A percentile compares a stretch with the other conserved stretches of the same genome.
Conservation (phyloP, 2,888 invertebrate genomes). For the Ennomos quercinarius region DNA sequence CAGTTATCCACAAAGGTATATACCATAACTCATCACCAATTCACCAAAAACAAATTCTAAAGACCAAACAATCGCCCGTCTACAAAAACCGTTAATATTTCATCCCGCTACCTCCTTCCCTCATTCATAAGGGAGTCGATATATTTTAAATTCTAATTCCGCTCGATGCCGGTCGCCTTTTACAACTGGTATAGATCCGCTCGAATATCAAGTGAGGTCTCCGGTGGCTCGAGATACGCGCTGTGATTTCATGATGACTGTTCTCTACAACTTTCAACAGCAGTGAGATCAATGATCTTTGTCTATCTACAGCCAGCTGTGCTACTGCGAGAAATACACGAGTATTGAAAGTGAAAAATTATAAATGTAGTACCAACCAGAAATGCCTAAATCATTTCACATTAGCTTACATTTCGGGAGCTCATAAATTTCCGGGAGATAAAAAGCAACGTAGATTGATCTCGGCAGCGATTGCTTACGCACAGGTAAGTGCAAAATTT, state of each 20-base stretch:
- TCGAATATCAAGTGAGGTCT: conserved; percentile 71
- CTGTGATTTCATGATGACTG: conserved; percentile 27
- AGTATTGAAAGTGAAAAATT: too few relatives aligned
- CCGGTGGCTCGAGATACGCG: conserved; percentile 45
- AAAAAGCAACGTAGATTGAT: too few relatives aligned
- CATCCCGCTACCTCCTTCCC: conserved; percentile 40
- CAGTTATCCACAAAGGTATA: neutral
- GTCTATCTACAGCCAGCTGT: neutral
- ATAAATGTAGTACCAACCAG: too few relatives aligned
- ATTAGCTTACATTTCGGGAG: too few relatives aligned
- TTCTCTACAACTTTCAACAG: conserved; percentile 20
- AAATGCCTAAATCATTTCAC: too few relatives aligned
- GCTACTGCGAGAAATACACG: too few relatives aligned
- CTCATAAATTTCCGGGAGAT: too few relatives aligned
- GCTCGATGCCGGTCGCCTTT: conserved; percentile 66
- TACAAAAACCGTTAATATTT: conserved; percentile 38
- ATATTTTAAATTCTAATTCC: conserved; percentile 81
- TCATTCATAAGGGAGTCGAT: conserved; percentile 73
- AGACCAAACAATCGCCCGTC: conserved; percentile 26
- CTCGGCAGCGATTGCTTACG: too few relatives aligned
- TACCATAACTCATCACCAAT: conserved; percentile 29
- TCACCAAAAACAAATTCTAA: neutral
- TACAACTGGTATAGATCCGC: conserved; percentile 72
- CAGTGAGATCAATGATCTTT: conserved; percentile 13
- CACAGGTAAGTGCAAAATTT: too few relatives aligned